These are phyloP conservation scores for Falco punctatus DNA, from an alignment of 2,113 vertebrate genomes.

Conservation along the genomic window DNA sequence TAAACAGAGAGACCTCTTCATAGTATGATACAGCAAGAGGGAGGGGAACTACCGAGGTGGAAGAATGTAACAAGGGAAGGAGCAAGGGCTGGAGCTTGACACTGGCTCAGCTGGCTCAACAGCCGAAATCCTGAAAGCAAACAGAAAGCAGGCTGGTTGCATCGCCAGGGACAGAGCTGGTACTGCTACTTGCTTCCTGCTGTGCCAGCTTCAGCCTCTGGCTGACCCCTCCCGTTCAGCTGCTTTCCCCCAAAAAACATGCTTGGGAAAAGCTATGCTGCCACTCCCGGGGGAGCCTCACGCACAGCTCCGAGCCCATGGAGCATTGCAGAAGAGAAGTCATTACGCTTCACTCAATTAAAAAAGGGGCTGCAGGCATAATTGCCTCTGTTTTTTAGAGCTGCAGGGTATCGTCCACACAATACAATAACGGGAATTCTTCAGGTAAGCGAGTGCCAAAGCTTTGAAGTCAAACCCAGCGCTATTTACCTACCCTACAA, in stretches of 20 bases:
- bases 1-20: background rate
- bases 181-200: constrained; percentile 23
- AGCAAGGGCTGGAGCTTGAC: background rate
- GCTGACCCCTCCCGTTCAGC: constrained; percentile 37
- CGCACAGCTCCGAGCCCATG: background rate
- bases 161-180: background rate
- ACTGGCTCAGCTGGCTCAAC: background rate
- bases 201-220: constrained; percentile 63
- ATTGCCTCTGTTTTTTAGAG: constrained; percentile 53
- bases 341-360: constrained; percentile 64
- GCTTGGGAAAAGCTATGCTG: constrained; percentile 5
- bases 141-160: background rate
- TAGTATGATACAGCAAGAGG: background rate
- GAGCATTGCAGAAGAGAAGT: constrained; percentile 44
- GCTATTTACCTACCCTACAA: background rate
- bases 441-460: constrained; percentile 53
- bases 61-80: background rate
- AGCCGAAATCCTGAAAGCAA: background rate
- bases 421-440: background rate
- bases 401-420: constrained; percentile 47
- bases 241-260: background rate
- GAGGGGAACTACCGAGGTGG: background rate
- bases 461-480: background rate
- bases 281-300: constrained; percentile 13
- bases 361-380: constrained; percentile 54